Evolutionary conservation across 2,113 vertebrate species (phyloP).

Genomic region (Benitochromis conjunctus): DNA sequence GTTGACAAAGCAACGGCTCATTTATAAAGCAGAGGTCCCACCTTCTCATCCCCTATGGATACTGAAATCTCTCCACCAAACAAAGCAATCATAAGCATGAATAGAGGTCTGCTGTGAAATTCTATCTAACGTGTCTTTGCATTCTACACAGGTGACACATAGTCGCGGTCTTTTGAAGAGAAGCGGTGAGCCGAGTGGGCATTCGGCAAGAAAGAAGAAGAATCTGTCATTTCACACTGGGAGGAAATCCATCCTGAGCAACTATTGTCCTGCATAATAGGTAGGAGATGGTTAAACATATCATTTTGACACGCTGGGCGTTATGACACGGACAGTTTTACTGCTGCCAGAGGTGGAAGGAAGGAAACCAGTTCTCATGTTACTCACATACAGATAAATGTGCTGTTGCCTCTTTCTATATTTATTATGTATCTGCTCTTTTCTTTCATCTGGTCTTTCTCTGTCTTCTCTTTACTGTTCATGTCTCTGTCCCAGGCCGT

Average conservation of each 20-base stretch:
- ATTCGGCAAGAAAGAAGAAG: conserved; percentile 50
- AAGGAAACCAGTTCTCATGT: conserved; percentile 53
- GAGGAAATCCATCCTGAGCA: conserved; percentile 55
- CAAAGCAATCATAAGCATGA: conserved; percentile 71
- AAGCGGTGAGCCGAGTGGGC: conserved; percentile 51
- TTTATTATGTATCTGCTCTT: neutral
- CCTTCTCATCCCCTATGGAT: conserved; percentile 62
- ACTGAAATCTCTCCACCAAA: conserved; percentile 57
- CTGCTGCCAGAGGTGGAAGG: conserved; percentile 40
- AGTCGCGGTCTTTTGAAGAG: conserved; percentile 55
- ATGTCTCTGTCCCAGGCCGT: neutral
- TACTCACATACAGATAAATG: conserved; percentile 32
- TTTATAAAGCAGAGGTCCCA: conserved; percentile 62
- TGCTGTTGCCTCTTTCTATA: neutral
- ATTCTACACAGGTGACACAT: conserved; percentile 68
- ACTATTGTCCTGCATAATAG: conserved; percentile 66
- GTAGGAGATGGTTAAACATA: conserved; percentile 61
- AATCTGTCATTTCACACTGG: conserved; percentile 70
- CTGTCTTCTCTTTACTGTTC: neutral
- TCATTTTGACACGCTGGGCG: conserved; percentile 66
- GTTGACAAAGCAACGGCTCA: conserved; percentile 68
- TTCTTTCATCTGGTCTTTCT: neutral
- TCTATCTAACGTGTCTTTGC: conserved; percentile 56
- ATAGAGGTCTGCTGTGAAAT: conserved; percentile 65
- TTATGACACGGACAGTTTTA: conserved; percentile 67